Percentiles rank a stretch among this genome's conserved stretches.
Evolutionary conservation across 2,797 vertebrate species (phyloP).

Genomic region (Betta splendens): DNA sequence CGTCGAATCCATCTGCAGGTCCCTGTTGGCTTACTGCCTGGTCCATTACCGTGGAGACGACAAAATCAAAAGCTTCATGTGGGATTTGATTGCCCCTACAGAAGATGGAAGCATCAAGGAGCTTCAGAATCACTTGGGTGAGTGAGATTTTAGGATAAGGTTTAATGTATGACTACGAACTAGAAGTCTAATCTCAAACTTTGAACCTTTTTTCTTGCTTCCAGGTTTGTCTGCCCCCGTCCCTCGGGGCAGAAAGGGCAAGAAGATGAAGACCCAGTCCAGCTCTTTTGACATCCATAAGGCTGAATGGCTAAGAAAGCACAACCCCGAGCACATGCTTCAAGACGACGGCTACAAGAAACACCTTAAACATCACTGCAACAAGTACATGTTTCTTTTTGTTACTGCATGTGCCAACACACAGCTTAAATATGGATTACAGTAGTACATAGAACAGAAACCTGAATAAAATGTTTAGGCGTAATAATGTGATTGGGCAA

Average conservation of each 20-base stretch:
- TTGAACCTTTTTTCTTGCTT: not conserved
- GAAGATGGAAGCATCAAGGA: conserved; percentile 96
- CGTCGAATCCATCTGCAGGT: conserved; percentile 95
- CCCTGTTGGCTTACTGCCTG: conserved; percentile 93
- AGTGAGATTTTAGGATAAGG: conserved; percentile 26
- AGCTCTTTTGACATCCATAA: conserved; percentile 99
- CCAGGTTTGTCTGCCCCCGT: conserved; percentile 95
- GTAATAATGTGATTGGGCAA: conserved; percentile 6
- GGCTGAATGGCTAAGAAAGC: conserved; percentile 97
- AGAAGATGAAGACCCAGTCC: conserved; percentile 97
- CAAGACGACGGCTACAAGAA: conserved; percentile 99
- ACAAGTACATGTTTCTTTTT: conserved; percentile 87
- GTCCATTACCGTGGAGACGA: conserved; percentile 98
- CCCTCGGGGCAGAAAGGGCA: conserved; percentile 96
- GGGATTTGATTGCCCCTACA: conserved; percentile 96
- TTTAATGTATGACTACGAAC: not conserved
- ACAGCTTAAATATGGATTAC: not conserved
- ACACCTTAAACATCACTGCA: conserved; percentile 98
- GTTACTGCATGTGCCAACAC: not conserved
- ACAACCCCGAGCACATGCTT: conserved; percentile 97
- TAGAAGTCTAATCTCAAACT: not conserved
- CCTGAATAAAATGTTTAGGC: not conserved
- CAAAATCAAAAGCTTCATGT: conserved; percentile 99
- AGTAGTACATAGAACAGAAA: not conserved
- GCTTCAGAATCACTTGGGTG: conserved; percentile 96